These are phyloP conservation scores for Drosophila gunungcola DNA, from an alignment of 1,140 invertebrate species.

Conservation along the genomic window DNA sequence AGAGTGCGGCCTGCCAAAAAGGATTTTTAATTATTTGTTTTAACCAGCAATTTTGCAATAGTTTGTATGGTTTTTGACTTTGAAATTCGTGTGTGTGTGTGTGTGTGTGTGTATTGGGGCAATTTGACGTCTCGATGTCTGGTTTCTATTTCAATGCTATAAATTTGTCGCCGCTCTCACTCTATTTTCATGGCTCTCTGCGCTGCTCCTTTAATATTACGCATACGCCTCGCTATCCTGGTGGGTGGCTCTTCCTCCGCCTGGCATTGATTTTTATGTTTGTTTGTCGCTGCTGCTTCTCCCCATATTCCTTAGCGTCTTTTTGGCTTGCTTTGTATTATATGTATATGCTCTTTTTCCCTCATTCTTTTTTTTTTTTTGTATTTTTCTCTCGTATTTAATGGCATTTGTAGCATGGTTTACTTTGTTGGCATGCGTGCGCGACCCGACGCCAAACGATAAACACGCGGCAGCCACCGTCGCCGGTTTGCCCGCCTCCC, in stretches of 20 bases:
- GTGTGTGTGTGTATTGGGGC: constrained; percentile 21
- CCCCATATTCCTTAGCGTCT: constrained; percentile 7
- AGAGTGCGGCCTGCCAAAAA: constrained; percentile 29
- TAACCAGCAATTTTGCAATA: constrained; percentile 29
- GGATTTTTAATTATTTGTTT: constrained; percentile 69
- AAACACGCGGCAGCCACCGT: constrained; percentile 67
- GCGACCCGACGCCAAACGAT: constrained; percentile 73
- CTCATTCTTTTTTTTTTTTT: constrained; percentile 12
- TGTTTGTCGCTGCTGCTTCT: constrained; percentile 39
- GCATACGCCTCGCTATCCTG: constrained; percentile 61
- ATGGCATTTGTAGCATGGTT: constrained; percentile 80
- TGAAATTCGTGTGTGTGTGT: constrained; percentile 36
- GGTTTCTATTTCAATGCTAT: constrained; percentile 78
- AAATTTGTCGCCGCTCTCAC: constrained; percentile 69
- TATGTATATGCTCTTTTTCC: constrained; percentile 37
- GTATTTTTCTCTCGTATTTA: constrained; percentile 65
- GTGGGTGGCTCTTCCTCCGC: constrained; percentile 63
- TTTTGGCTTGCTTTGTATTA: constrained; percentile 61
- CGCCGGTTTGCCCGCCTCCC: constrained; percentile 34
- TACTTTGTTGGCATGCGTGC: constrained; percentile 79
- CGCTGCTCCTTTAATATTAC: constrained; percentile 59
- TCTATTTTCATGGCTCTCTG: constrained; percentile 5
- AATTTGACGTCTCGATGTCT: constrained; percentile 78
- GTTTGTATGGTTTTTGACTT: constrained; percentile 53
- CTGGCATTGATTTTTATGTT: constrained; percentile 76